phyloP scores from a whole-genome alignment of 2,888 invertebrate species.

The Luffia ferchaultella region DNA sequence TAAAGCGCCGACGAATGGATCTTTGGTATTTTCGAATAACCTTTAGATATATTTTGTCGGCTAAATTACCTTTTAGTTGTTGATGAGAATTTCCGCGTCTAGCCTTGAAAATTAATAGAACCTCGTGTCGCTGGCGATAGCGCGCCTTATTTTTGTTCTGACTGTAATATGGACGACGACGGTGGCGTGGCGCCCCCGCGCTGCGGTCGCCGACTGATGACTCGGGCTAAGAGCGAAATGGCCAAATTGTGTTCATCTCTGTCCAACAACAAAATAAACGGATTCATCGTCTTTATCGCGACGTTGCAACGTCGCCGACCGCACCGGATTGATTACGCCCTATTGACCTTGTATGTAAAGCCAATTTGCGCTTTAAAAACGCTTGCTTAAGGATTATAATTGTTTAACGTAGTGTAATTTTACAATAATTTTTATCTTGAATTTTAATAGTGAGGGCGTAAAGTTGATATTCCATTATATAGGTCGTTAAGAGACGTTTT shows the following conservation, averaged over 20 bases:
- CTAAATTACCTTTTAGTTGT: no score
- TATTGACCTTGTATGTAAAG: slow-evolving; percentile 57
- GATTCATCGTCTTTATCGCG: slow-evolving; percentile 30
- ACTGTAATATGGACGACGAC: no score
- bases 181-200: slow-evolving; percentile 33
- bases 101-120: not conserved
- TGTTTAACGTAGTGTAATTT: slow-evolving; percentile 40
- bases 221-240: slow-evolving; percentile 31
- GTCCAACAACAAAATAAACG: slow-evolving; percentile 21
- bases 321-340: slow-evolving; percentile 57
- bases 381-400: slow-evolving; percentile 56
- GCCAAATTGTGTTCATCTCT: slow-evolving; percentile 42
- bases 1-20: no score
- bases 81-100: not conserved
- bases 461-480: slow-evolving; percentile 44
- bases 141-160: not conserved
- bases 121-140: not conserved
- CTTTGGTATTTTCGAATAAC: no score
- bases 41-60: no score
- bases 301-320: slow-evolving; percentile 28
- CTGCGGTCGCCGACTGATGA: slow-evolving; percentile 44
- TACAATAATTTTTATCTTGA: slow-evolving; percentile 42
- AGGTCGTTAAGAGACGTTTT: slow-evolving; percentile 42
- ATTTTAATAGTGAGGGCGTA: slow-evolving; percentile 45
- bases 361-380: slow-evolving; percentile 61